Evolutionary conservation across 1,140 invertebrate genomes (phyloP), one percentile per base, ranked within the genome.

Genomic region (Arctopsyche grandis): DNA sequence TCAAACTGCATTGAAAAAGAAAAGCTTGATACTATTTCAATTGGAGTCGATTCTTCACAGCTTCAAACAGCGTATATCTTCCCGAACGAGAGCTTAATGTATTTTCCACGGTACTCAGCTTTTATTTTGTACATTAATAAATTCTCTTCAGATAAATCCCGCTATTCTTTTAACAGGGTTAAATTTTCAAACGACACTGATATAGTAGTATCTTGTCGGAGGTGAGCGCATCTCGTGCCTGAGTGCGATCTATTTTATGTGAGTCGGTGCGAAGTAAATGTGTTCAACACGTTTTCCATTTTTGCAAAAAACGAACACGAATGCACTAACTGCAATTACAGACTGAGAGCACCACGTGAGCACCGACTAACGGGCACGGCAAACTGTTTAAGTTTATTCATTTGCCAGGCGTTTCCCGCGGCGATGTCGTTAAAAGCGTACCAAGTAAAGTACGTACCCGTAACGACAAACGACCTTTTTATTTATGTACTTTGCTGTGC

Each of bases 371-470:
- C 66, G 66, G 21, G 66, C 24, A 26, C 21, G n/a, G 22, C 22
- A 29, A 69, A 69, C 66, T 38, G 66, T 43, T 69, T n/a, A 69
- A 69, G 66, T 69, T 69, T 69, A 69, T 69, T 69, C 66, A 69
- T 69, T 69, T 69, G n/a, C 66, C 66, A 38, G 24, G 22, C 66
- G 29, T 69, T 69, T 29, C 66, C 16, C 24, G 16, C 24, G 21
- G 7, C 10, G 56, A 60, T 19, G 56, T 60, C 56, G 56, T 60
- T 19, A 16, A 52, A 60, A 60, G 56, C 56, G 56, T 60, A 9
- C 0, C 56, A 38, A 38, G 29, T 38, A 4, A 1, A 38, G 29
- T n/a, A n/a, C n/a, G n/a, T n/a, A n/a, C n/a, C n/a, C n/a, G n/a
- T n/a, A n/a, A n/a, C 29, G 29, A 38, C 29, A 38, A 38, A 38